These are phyloP conservation scores for Drosophila neocordata DNA, from an alignment of 1,140 invertebrate genomes.

Conservation along the genomic window DNA sequence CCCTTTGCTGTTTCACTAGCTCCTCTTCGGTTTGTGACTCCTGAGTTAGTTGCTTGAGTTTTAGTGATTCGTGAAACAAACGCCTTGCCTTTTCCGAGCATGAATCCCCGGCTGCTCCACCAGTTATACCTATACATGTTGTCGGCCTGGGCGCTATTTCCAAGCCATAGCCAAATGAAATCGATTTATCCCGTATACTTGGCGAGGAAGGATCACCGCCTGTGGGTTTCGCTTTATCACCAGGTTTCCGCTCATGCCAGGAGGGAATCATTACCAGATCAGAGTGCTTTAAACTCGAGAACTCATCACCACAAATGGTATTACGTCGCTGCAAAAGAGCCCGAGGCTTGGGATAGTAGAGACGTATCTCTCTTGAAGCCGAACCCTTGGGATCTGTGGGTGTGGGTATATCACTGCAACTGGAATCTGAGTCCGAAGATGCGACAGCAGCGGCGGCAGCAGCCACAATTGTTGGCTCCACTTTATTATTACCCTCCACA, in stretches of 20 bases:
- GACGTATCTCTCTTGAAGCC: slow-evolving; percentile 79
- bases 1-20: slow-evolving; percentile 33
- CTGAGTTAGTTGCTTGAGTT: slow-evolving; percentile 67
- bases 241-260: slow-evolving; percentile 22
- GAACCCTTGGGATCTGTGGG: slow-evolving; percentile 69
- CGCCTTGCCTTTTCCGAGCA: slow-evolving; percentile 48
- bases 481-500: slow-evolving; percentile 50
- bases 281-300: slow-evolving; percentile 59
- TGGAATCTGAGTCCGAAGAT: slow-evolving; percentile 81
- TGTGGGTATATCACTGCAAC: slow-evolving; percentile 80
- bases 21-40: slow-evolving; percentile 45
- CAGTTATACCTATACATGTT: slow-evolving; percentile 85
- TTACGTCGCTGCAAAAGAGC: slow-evolving; percentile 90
- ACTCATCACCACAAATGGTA: slow-evolving; percentile 90
- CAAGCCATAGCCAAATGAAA: slow-evolving; percentile 88
- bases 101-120: slow-evolving; percentile 23
- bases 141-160: slow-evolving; percentile 87
- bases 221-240: slow-evolving; percentile 66
- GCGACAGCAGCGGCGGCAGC: slow-evolving; percentile 45
- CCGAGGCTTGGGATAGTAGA: slow-evolving; percentile 90
- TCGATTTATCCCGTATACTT: slow-evolving; percentile 86
- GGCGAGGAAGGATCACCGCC: slow-evolving; percentile 79
- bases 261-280: slow-evolving; percentile 50
- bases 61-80: slow-evolving; percentile 50
- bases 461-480: slow-evolving; percentile 7